phyloP scores from a whole-genome alignment of 2,888 invertebrate genomes.

The Diplazon laetatorius region DNA sequence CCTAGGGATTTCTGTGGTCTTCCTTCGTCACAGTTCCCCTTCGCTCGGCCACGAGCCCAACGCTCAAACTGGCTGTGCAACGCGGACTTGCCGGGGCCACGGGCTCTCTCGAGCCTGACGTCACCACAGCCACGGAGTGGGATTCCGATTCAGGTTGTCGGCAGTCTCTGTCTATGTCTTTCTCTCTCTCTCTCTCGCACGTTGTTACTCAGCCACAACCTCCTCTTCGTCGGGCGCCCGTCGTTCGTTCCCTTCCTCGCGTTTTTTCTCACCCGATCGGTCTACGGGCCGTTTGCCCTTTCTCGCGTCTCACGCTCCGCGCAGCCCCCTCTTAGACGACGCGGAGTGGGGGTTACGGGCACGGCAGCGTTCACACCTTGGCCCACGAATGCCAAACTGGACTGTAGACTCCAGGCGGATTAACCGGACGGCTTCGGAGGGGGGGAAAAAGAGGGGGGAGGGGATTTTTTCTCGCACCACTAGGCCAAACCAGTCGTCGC shows the following conservation, averaged over 20 bases:
- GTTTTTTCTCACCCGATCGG: conserved; percentile 9
- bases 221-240: conserved; percentile 24
- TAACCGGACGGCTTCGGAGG: background rate
- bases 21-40: conserved; percentile 57
- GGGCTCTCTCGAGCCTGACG: conserved; percentile 57
- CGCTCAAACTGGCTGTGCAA: conserved; percentile 65
- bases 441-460: no score
- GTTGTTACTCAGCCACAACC: conserved; percentile 7
- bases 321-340: background rate
- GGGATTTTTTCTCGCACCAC: no score
- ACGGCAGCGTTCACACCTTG: conserved; percentile 2
- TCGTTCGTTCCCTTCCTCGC: conserved; percentile 17
- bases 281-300: background rate
- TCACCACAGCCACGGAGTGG: conserved; percentile 72
- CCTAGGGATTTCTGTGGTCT: conserved; percentile 34
- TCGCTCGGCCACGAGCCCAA: conserved; percentile 58
- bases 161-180: no score
- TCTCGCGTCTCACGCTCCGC: conserved; percentile 21
- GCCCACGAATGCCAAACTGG: background rate
- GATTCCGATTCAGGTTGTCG: conserved; percentile 73
- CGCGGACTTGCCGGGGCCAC: conserved; percentile 51
- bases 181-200: conserved; percentile 43
- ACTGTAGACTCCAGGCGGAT: background rate
- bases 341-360: background rate
- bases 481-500: background rate